Conservation (phyloP, 2,113 vertebrate species). For the Erythrocercus mccallii region DNA sequence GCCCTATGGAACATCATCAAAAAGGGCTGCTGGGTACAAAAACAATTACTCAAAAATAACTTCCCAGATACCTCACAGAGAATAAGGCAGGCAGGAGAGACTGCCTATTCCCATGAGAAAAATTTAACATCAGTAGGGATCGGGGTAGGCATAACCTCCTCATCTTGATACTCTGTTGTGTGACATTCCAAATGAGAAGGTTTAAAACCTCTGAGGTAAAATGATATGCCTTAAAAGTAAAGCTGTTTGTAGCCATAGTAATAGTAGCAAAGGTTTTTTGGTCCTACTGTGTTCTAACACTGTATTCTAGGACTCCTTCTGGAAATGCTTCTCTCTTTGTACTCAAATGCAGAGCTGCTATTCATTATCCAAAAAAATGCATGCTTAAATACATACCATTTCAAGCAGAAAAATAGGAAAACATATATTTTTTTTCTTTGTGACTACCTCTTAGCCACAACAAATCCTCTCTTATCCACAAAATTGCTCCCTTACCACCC, state of each 20-base stretch:
- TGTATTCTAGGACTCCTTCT: not conserved
- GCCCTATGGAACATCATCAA: not conserved
- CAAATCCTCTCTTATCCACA: not conserved
- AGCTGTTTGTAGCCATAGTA: not conserved
- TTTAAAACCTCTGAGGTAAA: not conserved
- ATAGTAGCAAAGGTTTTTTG: not conserved
- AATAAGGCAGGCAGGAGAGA: not conserved
- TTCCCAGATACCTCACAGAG: not conserved
- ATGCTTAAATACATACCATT: not conserved
- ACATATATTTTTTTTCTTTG: not conserved
- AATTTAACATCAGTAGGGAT: not conserved
- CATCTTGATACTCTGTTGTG: not conserved
- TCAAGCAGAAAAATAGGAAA: conserved; percentile 23
- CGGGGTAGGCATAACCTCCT: not conserved
- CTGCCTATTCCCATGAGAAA: not conserved
- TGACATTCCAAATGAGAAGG: not conserved
- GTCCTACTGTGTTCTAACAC: not conserved
- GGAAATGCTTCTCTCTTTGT: not conserved
- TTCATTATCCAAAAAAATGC: conserved; percentile 17
- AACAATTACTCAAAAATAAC: not conserved
- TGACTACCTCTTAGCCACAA: not conserved
- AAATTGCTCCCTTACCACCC: not conserved
- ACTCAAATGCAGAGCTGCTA: not conserved
- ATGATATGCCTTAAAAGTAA: not conserved
- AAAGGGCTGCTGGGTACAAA: not conserved